A percentile compares a stretch with the other conserved stretches of the same genome.
Conservation (phyloP, 2,113 vertebrate genomes). For the Pelmatolapia mariae region DNA sequence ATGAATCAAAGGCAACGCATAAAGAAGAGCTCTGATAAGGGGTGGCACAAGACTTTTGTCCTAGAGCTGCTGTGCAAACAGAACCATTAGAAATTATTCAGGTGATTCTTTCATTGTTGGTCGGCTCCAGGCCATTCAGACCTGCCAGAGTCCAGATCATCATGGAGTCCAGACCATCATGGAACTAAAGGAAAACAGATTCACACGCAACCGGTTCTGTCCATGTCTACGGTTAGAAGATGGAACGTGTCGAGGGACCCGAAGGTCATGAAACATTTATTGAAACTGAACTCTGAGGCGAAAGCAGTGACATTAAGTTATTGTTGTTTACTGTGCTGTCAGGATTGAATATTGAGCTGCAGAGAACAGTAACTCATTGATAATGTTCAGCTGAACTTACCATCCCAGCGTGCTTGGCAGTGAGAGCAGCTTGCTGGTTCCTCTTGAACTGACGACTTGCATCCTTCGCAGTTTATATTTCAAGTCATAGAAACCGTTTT, state of each 20-base stretch:
- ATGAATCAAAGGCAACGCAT: neutral
- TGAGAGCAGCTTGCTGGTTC: neutral
- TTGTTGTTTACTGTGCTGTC: neutral
- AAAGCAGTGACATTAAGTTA: neutral
- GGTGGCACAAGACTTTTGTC: neutral
- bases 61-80: accelerated
- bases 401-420: neutral
- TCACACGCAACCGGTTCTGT: neutral
- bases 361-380: neutral
- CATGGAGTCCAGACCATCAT: neutral
- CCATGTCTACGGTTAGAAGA: neutral
- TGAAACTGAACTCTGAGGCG: neutral
- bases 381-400: neutral
- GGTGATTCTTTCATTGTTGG: neutral
- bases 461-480: neutral
- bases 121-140: accelerated
- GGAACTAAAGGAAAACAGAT: accelerated
- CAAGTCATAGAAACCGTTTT: accelerated
- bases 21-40: neutral
- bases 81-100: neutral
- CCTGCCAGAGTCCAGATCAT: neutral
- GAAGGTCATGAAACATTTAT: too few relatives aligned
- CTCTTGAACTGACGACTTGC: neutral
- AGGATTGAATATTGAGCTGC: neutral
- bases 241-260: accelerated